Conservation (phyloP, 2,888 invertebrate genomes). For the Stenurella melanura region DNA sequence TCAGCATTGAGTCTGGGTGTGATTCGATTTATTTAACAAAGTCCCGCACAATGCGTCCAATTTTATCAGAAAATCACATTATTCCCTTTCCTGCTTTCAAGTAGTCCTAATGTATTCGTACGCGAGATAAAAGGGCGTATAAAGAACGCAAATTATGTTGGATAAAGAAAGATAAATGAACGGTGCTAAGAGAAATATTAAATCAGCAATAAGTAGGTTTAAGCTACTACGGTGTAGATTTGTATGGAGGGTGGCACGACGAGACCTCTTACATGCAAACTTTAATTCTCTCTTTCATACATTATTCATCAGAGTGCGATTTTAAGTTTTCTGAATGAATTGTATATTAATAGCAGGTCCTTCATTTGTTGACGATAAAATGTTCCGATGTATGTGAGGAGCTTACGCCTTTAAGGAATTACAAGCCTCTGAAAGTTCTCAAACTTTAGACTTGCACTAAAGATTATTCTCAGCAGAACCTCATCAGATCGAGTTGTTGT, state of each 20-base stretch:
- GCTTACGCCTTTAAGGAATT: neutral
- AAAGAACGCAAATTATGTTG: constrained; percentile 51
- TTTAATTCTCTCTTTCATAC: constrained; percentile 16
- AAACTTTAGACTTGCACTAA: neutral
- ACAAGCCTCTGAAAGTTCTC: neutral
- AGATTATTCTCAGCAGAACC: neutral
- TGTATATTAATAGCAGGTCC: neutral
- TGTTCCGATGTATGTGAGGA: neutral
- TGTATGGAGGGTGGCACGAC: neutral
- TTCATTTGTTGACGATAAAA: neutral
- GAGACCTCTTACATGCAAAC: constrained; percentile 10
- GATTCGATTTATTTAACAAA: constrained; percentile 45
- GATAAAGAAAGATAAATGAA: constrained; percentile 59
- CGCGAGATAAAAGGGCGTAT: constrained; percentile 44
- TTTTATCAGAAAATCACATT: constrained; percentile 48
- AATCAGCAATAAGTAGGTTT: constrained; percentile 57
- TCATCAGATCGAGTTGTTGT: neutral
- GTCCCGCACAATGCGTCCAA: constrained; percentile 43
- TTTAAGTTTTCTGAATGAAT: constrained; percentile 25
- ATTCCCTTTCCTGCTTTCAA: constrained; percentile 41
- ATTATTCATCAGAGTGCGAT: neutral
- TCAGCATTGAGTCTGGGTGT: constrained; percentile 32
- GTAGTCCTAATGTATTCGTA: constrained; percentile 47
- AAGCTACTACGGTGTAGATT: constrained; percentile 31
- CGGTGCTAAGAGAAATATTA: constrained; percentile 57